Evolutionary conservation across 2,113 vertebrate species (phyloP).

Genomic region (Cynopterus brachyotis): DNA sequence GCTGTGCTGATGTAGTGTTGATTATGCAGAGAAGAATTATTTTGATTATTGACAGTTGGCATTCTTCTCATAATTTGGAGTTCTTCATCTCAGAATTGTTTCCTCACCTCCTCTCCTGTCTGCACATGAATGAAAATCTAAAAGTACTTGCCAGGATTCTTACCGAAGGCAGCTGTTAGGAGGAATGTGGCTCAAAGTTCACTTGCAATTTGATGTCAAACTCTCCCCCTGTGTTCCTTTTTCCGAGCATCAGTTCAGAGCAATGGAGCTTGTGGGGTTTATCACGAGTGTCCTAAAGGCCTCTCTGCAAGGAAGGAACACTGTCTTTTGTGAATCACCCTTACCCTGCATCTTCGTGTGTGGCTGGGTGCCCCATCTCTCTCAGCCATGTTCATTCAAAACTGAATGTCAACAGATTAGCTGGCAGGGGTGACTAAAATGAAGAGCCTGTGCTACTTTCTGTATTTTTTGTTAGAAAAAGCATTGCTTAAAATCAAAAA

Average conservation of each 20-base stretch:
- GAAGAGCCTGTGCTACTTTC: neutral
- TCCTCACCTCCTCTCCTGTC: conserved; percentile 76
- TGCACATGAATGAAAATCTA: conserved; percentile 69
- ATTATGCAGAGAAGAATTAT: conserved; percentile 81
- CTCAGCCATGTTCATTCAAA: neutral
- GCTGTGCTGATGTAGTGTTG: conserved; percentile 68
- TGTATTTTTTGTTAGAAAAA: neutral
- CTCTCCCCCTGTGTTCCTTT: conserved; percentile 32
- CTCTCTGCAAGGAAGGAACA: neutral
- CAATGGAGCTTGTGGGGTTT: neutral
- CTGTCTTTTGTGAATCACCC: no score
- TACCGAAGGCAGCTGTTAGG: conserved; percentile 72
- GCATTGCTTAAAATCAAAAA: neutral
- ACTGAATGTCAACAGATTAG: accelerated
- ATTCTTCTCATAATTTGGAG: conserved; percentile 75
- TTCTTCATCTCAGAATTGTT: conserved; percentile 76
- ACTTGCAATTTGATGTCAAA: conserved; percentile 57
- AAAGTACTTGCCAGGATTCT: conserved; percentile 62
- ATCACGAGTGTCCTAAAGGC: neutral
- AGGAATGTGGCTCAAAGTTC: conserved; percentile 63
- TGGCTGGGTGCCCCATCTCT: accelerated
- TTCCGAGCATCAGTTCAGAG: neutral
- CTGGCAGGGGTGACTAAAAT: neutral
- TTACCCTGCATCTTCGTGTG: neutral
- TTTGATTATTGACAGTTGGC: conserved; percentile 80